These are phyloP conservation scores for Lingula anatina DNA, from an alignment of 2,888 invertebrate species.

Conservation along the genomic window DNA sequence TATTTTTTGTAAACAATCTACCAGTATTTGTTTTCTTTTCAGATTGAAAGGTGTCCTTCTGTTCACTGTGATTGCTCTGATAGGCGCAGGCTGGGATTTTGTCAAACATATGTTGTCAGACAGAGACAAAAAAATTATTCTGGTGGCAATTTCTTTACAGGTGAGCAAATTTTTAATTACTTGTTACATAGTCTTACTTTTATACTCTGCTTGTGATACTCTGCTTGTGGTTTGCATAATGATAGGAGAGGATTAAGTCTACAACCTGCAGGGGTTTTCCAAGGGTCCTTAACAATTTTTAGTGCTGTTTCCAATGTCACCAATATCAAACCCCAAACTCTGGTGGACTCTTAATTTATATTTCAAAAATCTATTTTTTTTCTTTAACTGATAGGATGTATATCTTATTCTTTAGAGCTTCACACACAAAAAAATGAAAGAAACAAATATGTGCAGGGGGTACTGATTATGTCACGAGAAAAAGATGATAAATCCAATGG, in stretches of 20 bases:
- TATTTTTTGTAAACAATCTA: too few relatives aligned
- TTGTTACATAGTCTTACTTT: neutral
- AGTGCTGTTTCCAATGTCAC: too few relatives aligned
- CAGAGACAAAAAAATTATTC: conserved; percentile 93
- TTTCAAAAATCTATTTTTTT: too few relatives aligned
- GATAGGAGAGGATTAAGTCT: neutral
- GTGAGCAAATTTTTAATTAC: conserved; percentile 58
- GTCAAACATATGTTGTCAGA: conserved; percentile 95
- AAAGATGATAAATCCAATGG: too few relatives aligned
- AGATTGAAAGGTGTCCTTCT: conserved; percentile 73
- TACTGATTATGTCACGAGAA: too few relatives aligned
- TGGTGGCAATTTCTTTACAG: conserved; percentile 95
- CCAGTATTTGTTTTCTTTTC: conserved; percentile 25
- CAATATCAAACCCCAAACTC: too few relatives aligned
- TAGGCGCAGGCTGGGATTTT: conserved; percentile 98
- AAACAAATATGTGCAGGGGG: too few relatives aligned
- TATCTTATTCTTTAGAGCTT: too few relatives aligned
- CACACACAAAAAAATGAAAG: too few relatives aligned
- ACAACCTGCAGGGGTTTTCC: neutral
- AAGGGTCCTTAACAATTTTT: too few relatives aligned
- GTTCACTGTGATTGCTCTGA: conserved; percentile 91
- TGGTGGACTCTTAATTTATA: too few relatives aligned
- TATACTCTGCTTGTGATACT: neutral
- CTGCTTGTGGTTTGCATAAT: neutral
- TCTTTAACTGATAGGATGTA: too few relatives aligned